Conservation (phyloP, 2,113 vertebrate species). For the Dasyurus viverrinus region DNA sequence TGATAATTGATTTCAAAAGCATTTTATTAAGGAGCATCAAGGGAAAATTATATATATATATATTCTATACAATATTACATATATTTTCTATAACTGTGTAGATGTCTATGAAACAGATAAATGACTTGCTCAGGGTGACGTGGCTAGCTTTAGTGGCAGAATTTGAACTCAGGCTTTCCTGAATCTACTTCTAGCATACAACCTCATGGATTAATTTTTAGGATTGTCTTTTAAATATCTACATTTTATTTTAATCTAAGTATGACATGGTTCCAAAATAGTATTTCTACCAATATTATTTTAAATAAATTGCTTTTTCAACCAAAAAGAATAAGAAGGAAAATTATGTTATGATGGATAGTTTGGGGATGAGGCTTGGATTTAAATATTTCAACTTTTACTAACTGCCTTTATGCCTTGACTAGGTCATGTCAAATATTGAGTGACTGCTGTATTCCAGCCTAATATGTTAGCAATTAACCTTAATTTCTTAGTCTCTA, state of each 20-base stretch:
- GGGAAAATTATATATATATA: neutral
- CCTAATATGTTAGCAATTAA: neutral
- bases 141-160: neutral
- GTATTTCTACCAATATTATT: neutral
- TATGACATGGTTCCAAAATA: neutral
- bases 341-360: neutral
- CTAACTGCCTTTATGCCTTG: neutral
- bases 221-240: neutral
- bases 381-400: neutral
- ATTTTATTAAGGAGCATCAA: neutral
- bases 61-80: too few relatives aligned
- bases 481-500: neutral
- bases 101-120: neutral
- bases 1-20: neutral
- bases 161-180: neutral
- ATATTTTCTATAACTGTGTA: neutral
- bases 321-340: neutral
- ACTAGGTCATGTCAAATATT: neutral
- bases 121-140: neutral
- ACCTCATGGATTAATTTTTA: neutral
- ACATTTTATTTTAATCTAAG: neutral
- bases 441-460: neutral
- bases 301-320: neutral
- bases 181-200: neutral
- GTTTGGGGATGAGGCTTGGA: neutral